Conservation (phyloP, 2,797 vertebrate species). For the Podargus strigoides region DNA sequence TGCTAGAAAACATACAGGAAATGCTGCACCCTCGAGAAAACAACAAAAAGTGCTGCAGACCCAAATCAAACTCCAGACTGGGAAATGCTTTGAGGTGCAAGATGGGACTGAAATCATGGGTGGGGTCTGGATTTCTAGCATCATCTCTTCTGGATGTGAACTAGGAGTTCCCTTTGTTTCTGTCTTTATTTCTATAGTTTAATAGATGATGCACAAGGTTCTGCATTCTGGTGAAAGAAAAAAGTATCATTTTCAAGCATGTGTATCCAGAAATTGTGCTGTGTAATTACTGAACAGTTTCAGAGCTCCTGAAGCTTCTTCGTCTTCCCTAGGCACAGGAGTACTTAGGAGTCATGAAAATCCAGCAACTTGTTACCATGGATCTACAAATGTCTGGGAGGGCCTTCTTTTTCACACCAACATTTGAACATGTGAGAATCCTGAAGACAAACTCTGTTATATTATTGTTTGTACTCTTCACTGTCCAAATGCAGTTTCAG, state of each 20-base stretch:
- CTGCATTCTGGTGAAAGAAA: background rate
- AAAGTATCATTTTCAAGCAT: rapidly evolving
- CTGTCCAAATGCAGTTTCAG: background rate
- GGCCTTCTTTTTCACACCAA: background rate
- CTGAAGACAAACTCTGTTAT: background rate
- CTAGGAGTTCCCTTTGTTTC: background rate
- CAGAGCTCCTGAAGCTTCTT: background rate
- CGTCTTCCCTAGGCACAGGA: background rate
- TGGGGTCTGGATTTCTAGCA: background rate
- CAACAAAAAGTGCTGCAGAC: background rate
- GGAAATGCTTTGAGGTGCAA: background rate
- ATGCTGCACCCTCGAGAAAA: background rate
- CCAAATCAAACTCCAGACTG: background rate
- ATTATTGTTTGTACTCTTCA: rapidly evolving
- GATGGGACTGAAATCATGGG: background rate
- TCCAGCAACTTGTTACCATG: rapidly evolving
- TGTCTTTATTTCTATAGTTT: background rate
- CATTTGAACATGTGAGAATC: rapidly evolving
- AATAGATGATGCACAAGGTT: background rate
- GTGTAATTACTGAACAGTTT: background rate
- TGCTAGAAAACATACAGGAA: background rate
- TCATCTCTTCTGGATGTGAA: background rate
- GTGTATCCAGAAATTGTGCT: rapidly evolving
- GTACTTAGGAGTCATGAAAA: background rate
- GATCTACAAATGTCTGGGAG: background rate